These are phyloP conservation scores for Lepidurus arcticus DNA, from an alignment of 1,140 invertebrate genomes.

Conservation along the genomic window DNA sequence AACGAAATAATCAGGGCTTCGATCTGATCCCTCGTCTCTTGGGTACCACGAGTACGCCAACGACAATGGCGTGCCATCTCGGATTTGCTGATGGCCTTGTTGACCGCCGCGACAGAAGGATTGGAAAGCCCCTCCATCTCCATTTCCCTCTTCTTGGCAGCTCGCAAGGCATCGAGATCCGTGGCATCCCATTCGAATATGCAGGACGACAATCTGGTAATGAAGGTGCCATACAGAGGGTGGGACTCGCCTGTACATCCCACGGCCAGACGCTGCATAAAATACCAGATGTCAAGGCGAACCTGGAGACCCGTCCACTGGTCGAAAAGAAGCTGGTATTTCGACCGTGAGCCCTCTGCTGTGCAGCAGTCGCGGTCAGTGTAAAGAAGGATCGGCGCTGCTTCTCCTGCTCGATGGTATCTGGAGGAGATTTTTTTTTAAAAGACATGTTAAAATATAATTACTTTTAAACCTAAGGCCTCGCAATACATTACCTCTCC, in stretches of 20 bases:
- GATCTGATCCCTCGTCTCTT: too few species aligned
- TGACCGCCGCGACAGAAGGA: too few species aligned
- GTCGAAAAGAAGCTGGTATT: background rate
- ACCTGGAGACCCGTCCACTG: background rate
- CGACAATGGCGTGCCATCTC: too few species aligned
- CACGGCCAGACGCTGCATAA: constrained; percentile 14
- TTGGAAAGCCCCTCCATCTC: too few species aligned
- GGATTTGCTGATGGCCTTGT: too few species aligned
- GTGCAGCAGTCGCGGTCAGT: constrained; percentile 33
- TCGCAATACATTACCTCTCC: background rate
- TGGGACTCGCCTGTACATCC: constrained; percentile 28
- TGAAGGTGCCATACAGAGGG: constrained; percentile 26
- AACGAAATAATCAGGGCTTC: too few species aligned
- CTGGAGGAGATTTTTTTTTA: too few species aligned
- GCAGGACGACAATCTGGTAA: constrained; percentile 4
- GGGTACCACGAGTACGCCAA: too few species aligned
- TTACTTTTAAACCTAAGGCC: too few species aligned
- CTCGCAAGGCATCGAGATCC: constrained; percentile 17
- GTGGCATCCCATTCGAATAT: constrained; percentile 28
- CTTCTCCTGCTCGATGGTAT: background rate
- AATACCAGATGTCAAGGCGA: constrained; percentile 23
- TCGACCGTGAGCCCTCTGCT: background rate
- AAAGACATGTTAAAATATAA: too few species aligned
- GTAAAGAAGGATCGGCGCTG: constrained; percentile 22
- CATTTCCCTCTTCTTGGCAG: too few species aligned